phyloP scores from a whole-genome alignment of 2,113 vertebrate species.

The Beaufortia kweichowensis region DNA sequence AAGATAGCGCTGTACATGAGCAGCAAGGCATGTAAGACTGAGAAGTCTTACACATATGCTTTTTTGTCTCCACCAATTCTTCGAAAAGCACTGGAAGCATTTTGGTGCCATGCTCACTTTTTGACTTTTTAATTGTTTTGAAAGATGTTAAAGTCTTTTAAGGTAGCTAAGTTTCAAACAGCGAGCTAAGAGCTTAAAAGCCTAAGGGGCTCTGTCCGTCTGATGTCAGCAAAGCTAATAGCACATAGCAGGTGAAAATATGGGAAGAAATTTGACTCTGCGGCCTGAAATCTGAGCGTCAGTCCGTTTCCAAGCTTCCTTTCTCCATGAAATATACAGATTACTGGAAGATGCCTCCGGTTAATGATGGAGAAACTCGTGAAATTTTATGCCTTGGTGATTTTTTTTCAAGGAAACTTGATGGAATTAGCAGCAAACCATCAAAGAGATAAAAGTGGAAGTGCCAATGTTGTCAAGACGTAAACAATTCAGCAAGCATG shows the following conservation, averaged over 20 bases:
- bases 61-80: too few relatives aligned
- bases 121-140: constrained; percentile 46
- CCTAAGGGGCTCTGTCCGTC: not conserved
- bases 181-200: constrained; percentile 24
- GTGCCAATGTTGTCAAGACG: constrained; percentile 5
- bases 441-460: constrained; percentile 24
- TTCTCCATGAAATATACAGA: constrained; percentile 54
- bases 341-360: constrained; percentile 44
- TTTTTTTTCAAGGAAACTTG: constrained; percentile 52
- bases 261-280: constrained; percentile 54
- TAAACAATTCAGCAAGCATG: constrained; percentile 59
- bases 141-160: constrained; percentile 17
- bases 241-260: constrained; percentile 47
- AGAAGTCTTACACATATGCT: not conserved
- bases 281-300: constrained; percentile 67
- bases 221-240: constrained; percentile 50
- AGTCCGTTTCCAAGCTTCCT: constrained; percentile 55
- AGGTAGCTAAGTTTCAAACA: not conserved
- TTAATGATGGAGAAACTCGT: constrained; percentile 54
- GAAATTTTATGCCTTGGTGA: constrained; percentile 56
- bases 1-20: constrained; percentile 45
- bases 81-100: not conserved
- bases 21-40: constrained; percentile 25
- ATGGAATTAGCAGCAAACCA: constrained; percentile 55
- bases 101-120: constrained; percentile 18